Base-by-base conservation (phyloP, 2,113 vertebrate species). In the Paradoxurus hermaphroditus region DNA sequence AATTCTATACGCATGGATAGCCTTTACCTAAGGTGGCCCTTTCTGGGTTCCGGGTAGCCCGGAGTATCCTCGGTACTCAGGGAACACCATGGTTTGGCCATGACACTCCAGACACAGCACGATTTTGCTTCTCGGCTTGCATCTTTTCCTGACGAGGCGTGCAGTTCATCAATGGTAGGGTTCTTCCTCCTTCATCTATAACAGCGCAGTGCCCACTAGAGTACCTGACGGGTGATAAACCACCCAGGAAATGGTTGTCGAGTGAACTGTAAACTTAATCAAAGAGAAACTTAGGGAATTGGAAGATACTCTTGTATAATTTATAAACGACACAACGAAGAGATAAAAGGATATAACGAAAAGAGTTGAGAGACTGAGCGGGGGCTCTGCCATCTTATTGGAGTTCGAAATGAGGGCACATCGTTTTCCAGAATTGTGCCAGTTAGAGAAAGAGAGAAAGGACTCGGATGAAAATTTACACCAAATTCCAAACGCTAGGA, bases 201-300 rank as follows among this genome's bases (percentile, higher is more conserved):
- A 62, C 75, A 85, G 7, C 51, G 29, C 5, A 73, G 21, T n/a
- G 10, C 4, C 63, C 59, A 36, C n/a, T n/a, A 68, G 25, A 75
- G 11, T 34, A 62, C 2, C 23, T 86, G n/a, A 46, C 31, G 86
- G 29, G 86, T 83, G 75, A 56, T 84, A 87, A 87, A 70, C 16
- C 46, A 94, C 19, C 21, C 19, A 16, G 34, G 11, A 84, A 46
- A 68, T 84, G 8, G 75, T 79, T 96, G n/a, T 65, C 89, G n/a
- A 82, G 63, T 92, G 21, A 81, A 49, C 90, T 3, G 62, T 6
- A 18, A 21, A 86, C 31, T 27, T 53, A 41, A 36, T 70, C 16
- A 56, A 94, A 94, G 63, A 91, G 75, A 91, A 95, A 85, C 85
- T 44, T 41, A 86, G 27, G 70, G 44, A 96, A 89, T 51, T 84